These are phyloP conservation scores for Brachionus rubens DNA, from an alignment of 1,140 invertebrate species.

Conservation along the genomic window DNA sequence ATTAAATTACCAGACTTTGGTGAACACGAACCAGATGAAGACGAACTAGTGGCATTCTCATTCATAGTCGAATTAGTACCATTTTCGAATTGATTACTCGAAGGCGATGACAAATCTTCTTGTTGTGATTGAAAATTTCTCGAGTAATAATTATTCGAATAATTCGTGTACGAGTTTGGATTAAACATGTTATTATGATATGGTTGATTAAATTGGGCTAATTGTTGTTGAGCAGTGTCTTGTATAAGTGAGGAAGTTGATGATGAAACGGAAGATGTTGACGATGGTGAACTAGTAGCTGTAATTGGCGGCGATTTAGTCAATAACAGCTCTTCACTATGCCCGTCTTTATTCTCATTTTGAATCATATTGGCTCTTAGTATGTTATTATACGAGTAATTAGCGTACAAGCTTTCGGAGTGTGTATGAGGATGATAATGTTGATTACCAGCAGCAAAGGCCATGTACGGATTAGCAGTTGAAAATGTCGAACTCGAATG, in stretches of 20 bases:
- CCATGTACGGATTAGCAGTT: conserved; percentile 1
- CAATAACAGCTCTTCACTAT: conserved; percentile 15
- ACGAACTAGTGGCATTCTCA: background rate
- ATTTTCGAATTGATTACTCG: background rate
- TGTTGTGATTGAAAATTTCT: background rate
- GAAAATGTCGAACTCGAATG: background rate
- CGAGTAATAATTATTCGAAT: conserved; percentile 2
- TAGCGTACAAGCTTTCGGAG: conserved; percentile 23
- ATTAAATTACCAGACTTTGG: background rate
- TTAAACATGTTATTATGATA: conserved; percentile 5
- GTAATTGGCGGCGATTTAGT: conserved; percentile 36
- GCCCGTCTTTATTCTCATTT: background rate
- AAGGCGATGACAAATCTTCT: background rate
- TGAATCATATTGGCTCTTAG: conserved; percentile 15
- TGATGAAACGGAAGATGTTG: conserved; percentile 32
- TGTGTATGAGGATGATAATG: background rate
- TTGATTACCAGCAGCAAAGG: background rate
- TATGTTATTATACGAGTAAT: conserved; percentile 38
- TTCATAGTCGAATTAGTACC: background rate
- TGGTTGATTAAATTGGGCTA: background rate
- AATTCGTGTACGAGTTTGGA: background rate
- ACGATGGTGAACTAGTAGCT: conserved; percentile 20
- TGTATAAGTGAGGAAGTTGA: conserved; percentile 5
- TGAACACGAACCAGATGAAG: conserved; percentile 12
- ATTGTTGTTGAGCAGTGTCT: conserved; percentile 7